Evolutionary conservation across 1,140 invertebrate species (phyloP).

Genomic region (Cherax quadricarinatus): DNA sequence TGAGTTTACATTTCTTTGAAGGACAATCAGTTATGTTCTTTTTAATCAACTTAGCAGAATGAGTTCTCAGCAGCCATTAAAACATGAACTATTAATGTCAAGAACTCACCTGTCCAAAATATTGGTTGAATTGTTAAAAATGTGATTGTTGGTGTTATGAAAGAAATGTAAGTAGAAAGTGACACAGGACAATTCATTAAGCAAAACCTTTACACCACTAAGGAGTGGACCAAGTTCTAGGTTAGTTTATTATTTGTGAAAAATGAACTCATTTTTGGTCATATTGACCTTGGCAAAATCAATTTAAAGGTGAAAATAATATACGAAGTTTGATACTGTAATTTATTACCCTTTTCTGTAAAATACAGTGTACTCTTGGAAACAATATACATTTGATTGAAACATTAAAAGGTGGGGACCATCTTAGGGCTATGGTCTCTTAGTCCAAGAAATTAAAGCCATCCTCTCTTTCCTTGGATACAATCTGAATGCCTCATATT

Average conservation of each 20-base stretch:
- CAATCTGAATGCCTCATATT: too few relatives aligned
- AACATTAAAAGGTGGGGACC: too few relatives aligned
- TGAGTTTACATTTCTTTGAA: neutral
- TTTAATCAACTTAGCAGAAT: neutral
- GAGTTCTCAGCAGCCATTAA: neutral
- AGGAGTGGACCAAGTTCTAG: slow-evolving; percentile 11
- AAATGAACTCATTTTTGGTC: neutral
- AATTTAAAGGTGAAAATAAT: slow-evolving; percentile 6
- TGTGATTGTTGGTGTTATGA: neutral
- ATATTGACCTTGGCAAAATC: slow-evolving; percentile 1
- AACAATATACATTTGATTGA: too few relatives aligned
- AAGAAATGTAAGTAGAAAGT: neutral
- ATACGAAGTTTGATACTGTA: neutral
- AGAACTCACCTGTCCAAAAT: neutral
- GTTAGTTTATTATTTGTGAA: neutral
- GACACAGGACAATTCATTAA: neutral
- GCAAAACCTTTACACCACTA: neutral
- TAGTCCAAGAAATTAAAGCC: too few relatives aligned
- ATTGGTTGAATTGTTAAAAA: neutral
- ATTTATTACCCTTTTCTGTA: neutral
- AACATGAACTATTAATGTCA: neutral
- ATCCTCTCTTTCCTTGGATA: too few relatives aligned
- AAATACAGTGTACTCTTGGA: neutral
- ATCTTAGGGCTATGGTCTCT: too few relatives aligned
- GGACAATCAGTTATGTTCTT: neutral